These are phyloP conservation scores for Steinernema feltiae DNA, from an alignment of 1,140 invertebrate species.

Conservation along the genomic window DNA sequence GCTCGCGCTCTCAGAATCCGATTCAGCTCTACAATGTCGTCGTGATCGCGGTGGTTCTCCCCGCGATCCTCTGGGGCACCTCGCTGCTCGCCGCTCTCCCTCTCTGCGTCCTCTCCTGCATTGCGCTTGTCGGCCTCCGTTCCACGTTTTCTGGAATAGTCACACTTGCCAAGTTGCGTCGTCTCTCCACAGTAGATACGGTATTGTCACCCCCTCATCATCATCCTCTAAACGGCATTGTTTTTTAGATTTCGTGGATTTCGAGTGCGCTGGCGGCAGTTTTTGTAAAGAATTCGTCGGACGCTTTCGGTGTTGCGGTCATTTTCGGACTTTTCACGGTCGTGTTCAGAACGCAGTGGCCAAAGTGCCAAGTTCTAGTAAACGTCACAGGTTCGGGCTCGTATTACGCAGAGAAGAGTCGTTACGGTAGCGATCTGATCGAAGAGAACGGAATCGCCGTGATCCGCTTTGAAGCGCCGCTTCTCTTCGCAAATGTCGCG, in stretches of 20 bases:
- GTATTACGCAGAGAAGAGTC: conserved; percentile 43
- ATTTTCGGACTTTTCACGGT: conserved; percentile 36
- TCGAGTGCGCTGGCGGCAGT: conserved; percentile 31
- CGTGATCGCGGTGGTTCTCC: conserved; percentile 28
- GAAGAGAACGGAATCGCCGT: conserved; percentile 42
- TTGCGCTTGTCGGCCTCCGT: neutral
- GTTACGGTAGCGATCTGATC: conserved; percentile 38
- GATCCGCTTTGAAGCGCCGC: conserved; percentile 39
- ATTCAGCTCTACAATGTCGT: conserved; percentile 39
- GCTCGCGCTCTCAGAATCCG: neutral
- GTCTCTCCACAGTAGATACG: conserved; percentile 40
- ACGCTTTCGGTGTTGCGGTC: conserved; percentile 34
- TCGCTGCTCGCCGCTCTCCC: conserved; percentile 32
- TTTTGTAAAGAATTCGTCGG: conserved; percentile 22
- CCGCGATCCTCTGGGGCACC: conserved; percentile 31
- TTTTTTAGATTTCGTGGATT: conserved; percentile 32
- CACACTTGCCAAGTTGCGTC: conserved; percentile 27
- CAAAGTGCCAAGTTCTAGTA: conserved; percentile 39
- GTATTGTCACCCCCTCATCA: conserved; percentile 3
- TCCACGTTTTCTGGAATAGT: neutral
- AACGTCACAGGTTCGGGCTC: conserved; percentile 47
- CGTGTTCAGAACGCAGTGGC: conserved; percentile 41
- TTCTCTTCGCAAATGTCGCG: conserved; percentile 40
- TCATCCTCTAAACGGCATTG: neutral
- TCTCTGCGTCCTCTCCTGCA: conserved; percentile 17